These are phyloP conservation scores for Passerculus sandwichensis DNA, from an alignment of 2,797 vertebrate genomes.

Conservation along the genomic window DNA sequence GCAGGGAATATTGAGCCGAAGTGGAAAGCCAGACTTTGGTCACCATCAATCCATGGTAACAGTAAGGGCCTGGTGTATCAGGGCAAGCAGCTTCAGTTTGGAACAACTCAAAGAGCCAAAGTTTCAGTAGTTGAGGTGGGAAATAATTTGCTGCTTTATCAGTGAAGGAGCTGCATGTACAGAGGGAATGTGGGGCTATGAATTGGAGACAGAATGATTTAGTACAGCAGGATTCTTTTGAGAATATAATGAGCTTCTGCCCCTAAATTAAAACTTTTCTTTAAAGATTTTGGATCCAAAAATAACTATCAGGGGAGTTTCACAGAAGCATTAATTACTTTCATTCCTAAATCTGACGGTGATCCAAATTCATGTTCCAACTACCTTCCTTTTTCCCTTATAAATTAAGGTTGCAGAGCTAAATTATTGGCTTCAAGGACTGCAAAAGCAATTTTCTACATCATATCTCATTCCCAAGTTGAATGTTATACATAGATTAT, in stretches of 20 bases:
- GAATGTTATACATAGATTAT: constrained; percentile 61
- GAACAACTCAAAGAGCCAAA: not conserved
- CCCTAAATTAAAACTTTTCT: constrained; percentile 72
- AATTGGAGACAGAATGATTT: constrained; percentile 56
- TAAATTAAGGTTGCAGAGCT: constrained; percentile 68
- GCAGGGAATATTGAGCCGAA: not conserved
- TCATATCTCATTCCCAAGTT: constrained; percentile 68
- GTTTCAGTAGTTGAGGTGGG: not conserved
- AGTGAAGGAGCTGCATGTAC: not conserved
- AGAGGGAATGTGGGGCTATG: not conserved
- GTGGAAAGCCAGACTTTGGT: not conserved
- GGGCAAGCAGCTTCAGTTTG: not conserved
- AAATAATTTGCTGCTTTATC: constrained; percentile 24
- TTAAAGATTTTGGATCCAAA: constrained; percentile 70
- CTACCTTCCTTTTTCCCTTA: constrained; percentile 57
- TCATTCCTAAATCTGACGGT: constrained; percentile 64
- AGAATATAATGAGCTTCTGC: constrained; percentile 69
- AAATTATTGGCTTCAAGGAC: constrained; percentile 65
- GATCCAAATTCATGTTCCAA: constrained; percentile 69
- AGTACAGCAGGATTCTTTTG: constrained; percentile 56
- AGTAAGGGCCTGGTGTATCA: not conserved
- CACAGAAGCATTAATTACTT: constrained; percentile 73
- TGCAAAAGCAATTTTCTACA: constrained; percentile 66
- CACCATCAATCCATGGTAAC: not conserved
- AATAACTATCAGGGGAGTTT: constrained; percentile 70